Evolutionary conservation across 2,888 invertebrate genomes (phyloP).

Genomic region (Leptinotarsa rubiginosa): DNA sequence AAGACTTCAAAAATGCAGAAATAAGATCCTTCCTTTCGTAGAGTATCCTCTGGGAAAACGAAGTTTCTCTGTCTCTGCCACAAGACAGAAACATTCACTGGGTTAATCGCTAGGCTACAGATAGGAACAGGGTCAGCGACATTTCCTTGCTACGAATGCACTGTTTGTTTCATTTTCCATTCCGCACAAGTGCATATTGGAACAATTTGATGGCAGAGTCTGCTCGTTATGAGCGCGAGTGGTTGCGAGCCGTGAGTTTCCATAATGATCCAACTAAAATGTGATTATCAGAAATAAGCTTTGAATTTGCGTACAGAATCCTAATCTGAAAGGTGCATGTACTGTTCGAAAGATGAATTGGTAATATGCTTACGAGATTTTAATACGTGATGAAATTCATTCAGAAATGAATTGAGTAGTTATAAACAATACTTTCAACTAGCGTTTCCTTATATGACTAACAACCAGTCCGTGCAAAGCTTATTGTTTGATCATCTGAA

Average conservation of each 20-base stretch:
- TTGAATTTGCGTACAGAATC: background rate
- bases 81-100: too few species aligned
- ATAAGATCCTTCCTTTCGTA: too few species aligned
- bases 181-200: slow-evolving; percentile 4
- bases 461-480: too few species aligned
- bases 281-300: slow-evolving; percentile 42
- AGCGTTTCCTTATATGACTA: too few species aligned
- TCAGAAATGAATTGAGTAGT: too few species aligned
- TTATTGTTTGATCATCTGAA: too few species aligned
- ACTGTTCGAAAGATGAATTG: background rate
- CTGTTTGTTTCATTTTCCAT: slow-evolving; percentile 6
- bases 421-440: too few species aligned
- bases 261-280: slow-evolving; percentile 51
- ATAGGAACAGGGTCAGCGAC: slow-evolving; percentile 7
- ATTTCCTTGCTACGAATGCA: background rate
- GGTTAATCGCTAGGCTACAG: background rate
- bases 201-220: slow-evolving; percentile 6
- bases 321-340: background rate
- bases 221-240: slow-evolving; percentile 40
- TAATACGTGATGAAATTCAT: background rate
- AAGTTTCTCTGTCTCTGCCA: too few species aligned
- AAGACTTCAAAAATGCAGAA: too few species aligned
- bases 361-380: background rate
- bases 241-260: slow-evolving; percentile 43
- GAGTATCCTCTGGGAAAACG: too few species aligned